Percentiles rank a stretch among this genome's conserved stretches.
These are phyloP conservation scores for Eilema griseolum DNA, from an alignment of 2,888 invertebrate species.

Conservation along the genomic window DNA sequence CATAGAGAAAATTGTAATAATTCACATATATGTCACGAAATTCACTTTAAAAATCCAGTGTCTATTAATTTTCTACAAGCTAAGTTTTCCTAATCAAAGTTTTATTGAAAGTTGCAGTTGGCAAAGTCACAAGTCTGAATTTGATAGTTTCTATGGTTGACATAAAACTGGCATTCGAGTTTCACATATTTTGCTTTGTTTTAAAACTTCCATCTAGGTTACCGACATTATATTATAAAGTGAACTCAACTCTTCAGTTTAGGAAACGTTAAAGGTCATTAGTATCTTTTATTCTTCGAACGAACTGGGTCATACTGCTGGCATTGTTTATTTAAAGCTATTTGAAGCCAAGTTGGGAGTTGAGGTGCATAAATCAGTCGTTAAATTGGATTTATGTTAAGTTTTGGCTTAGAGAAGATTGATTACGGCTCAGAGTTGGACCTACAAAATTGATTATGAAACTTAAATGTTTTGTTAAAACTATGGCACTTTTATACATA, in stretches of 20 bases:
- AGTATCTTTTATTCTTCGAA: slow-evolving; percentile 9
- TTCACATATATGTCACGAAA: not conserved
- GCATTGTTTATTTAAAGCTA: slow-evolving; percentile 10
- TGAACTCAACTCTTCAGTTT: not conserved
- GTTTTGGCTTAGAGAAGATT: slow-evolving; percentile 14
- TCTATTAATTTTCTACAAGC: slow-evolving; percentile 11
- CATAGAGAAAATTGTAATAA: not conserved
- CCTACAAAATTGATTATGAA: not conserved
- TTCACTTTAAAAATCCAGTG: not conserved
- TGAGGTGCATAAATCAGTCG: slow-evolving; percentile 17
- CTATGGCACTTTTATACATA: not conserved
- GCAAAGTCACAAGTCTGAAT: slow-evolving; percentile 22
- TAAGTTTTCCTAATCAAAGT: slow-evolving; percentile 45
- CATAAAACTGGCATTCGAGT: slow-evolving; percentile 28
- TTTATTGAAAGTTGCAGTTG: slow-evolving; percentile 45
- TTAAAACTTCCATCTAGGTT: slow-evolving; percentile 40
- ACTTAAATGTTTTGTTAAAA: not conserved
- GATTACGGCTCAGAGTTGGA: slow-evolving; percentile 1
- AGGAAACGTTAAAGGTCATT: slow-evolving; percentile 21
- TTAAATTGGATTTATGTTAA: slow-evolving; percentile 16
- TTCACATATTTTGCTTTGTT: slow-evolving; percentile 32
- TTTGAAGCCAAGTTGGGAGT: slow-evolving; percentile 15
- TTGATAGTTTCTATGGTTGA: slow-evolving; percentile 6
- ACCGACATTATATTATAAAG: slow-evolving; percentile 23
- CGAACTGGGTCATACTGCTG: slow-evolving; percentile 11